phyloP scores from a whole-genome alignment of 2,113 vertebrate genomes.

The Myotis davidii region DNA sequence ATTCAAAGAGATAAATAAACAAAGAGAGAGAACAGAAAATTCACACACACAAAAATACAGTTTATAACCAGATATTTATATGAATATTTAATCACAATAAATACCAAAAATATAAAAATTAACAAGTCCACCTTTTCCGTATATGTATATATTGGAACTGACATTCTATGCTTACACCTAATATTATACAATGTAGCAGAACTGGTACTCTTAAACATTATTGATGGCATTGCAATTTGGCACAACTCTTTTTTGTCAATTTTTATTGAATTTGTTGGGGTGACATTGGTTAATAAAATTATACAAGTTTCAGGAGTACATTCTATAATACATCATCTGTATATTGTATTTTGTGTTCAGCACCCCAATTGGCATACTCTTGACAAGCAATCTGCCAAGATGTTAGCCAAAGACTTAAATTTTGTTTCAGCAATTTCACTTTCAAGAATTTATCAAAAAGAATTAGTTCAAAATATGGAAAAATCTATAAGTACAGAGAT shows the following conservation, averaged over 20 bases:
- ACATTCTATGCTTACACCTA: neutral
- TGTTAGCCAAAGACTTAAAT: conserved; percentile 23
- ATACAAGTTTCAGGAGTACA: neutral
- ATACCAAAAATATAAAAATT: neutral
- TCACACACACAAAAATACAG: neutral
- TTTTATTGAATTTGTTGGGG: neutral
- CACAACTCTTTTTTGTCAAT: neutral
- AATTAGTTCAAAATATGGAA: conserved; percentile 41
- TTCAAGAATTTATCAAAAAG: conserved; percentile 21
- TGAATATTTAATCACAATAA: conserved; percentile 24
- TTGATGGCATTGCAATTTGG: neutral
- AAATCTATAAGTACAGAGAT: neutral
- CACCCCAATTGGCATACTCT: neutral
- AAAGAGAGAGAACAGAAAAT: conserved; percentile 15
- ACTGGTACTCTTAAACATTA: neutral
- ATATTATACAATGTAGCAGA: neutral
- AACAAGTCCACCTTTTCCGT: neutral
- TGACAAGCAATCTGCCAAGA: neutral
- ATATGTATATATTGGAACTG: neutral
- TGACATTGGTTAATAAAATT: neutral
- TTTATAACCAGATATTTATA: neutral
- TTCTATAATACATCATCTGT: neutral
- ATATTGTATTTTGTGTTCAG: neutral
- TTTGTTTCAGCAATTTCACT: conserved; percentile 38
- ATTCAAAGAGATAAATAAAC: neutral